These are phyloP conservation scores for Scelioninae gen. 1 DNA, from an alignment of 2,888 invertebrate species.

Conservation along the genomic window DNA sequence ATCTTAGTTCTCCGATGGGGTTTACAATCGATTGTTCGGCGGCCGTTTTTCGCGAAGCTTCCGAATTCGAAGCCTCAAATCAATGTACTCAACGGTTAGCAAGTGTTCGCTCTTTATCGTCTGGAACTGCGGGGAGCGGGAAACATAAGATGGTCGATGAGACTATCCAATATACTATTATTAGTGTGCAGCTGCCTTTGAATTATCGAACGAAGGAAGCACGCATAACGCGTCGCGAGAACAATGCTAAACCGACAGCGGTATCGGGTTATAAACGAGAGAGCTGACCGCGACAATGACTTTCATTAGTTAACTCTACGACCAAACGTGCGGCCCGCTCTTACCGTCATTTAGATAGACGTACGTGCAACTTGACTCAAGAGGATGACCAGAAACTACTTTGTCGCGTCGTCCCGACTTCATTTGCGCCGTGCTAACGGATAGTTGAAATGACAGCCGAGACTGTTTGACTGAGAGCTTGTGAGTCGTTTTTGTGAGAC, in stretches of 20 bases:
- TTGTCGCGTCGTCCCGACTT: no score
- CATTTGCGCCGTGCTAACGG: slow-evolving; percentile 21
- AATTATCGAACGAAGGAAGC: slow-evolving; percentile 66
- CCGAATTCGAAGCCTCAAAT: slow-evolving; percentile 52
- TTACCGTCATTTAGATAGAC: no score
- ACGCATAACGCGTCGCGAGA: slow-evolving; percentile 56
- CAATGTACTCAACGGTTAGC: slow-evolving; percentile 28
- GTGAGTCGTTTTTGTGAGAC: background rate
- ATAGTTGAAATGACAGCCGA: slow-evolving; percentile 40
- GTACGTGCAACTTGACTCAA: no score
- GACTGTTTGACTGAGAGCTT: slow-evolving; percentile 1
- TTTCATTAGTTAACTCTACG: slow-evolving; percentile 67
- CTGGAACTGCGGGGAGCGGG: slow-evolving; percentile 13
- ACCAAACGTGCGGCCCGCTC: no score
- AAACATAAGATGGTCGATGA: slow-evolving; percentile 49
- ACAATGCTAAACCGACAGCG: slow-evolving; percentile 57
- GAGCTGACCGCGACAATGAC: slow-evolving; percentile 67
- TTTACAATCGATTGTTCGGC: slow-evolving; percentile 56
- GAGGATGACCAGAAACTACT: no score
- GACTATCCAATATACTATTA: slow-evolving; percentile 67
- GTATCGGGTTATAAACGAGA: slow-evolving; percentile 62
- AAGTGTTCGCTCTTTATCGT: slow-evolving; percentile 42
- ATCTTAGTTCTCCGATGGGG: slow-evolving; percentile 23
- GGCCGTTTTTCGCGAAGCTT: slow-evolving; percentile 49
- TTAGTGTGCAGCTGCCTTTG: slow-evolving; percentile 70